Evolutionary conservation across 2,113 vertebrate species (phyloP), one percentile per base, ranked within the genome.

Genomic region (Anser brachyrhynchus): DNA sequence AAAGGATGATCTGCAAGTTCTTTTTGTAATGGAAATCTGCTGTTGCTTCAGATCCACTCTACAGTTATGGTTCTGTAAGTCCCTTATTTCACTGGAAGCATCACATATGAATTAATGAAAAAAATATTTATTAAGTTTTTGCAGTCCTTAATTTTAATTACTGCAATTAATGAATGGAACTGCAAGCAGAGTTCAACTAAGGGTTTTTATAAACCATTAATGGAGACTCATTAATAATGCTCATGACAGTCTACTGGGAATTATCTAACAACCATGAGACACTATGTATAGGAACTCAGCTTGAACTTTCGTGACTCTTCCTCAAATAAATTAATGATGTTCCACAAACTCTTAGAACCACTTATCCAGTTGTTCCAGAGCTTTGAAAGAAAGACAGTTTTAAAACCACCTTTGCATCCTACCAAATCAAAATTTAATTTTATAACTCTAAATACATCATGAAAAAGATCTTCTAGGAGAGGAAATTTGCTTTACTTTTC

Each of bases 141-240:
- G 58, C 61, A 74, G 78, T 58, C 19, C 62, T 95, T 96, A 95
- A 90, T 92, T 92, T 95, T 96, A 96, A 97, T 97, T 96, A 83
- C 46, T 89, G 58, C 54, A 92, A 66, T 95, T 97, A 97, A 96
- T 92, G 65, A 96, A 97, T 90, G n/a, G 87, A 96, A 95, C 81
- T 90, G 74, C 55, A 77, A 90, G 92, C 80, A 87, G 44, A 94
- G 86, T 95, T 92, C 89, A 95, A 10, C 89, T 89, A 52, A 87
- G 62, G 52, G 92, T 96, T 97, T 97, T 97, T 96, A 90, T 96
- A 94, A 97, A 91, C 72, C 89, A 90, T 95, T 97, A 96, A 96
- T 78, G 75, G 89, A 29, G 43, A 41, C 49, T 93, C 93, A 94
- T 97, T 96, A 95, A 96, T 95, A 95, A 94, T 57, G 76, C 61